Evolutionary conservation across 2,113 vertebrate species (phyloP).

Genomic region (Tachuris rubrigastra): DNA sequence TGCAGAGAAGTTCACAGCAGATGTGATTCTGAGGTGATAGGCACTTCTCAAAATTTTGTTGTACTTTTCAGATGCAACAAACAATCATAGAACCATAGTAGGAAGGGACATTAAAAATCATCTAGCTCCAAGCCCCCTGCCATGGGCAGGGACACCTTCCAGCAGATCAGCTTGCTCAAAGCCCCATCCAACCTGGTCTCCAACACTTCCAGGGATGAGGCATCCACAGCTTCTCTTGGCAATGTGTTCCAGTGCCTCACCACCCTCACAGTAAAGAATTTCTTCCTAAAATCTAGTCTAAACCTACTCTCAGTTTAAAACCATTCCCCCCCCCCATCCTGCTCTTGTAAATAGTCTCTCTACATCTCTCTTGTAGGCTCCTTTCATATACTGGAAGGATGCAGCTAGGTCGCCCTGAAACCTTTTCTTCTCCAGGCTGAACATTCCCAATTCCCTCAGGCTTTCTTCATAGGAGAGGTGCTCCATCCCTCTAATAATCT

Average conservation of each 20-base stretch:
- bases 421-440: not conserved
- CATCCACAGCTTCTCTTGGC: not conserved
- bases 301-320: not conserved
- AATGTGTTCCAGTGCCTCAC: not conserved
- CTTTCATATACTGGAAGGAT: not conserved
- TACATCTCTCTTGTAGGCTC: not conserved
- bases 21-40: rapidly evolving
- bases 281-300: not conserved
- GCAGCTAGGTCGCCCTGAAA: not conserved
- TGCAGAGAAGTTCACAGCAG: not conserved
- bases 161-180: not conserved
- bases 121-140: not conserved
- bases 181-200: not conserved
- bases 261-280: not conserved
- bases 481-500: not conserved
- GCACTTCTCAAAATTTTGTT: not conserved
- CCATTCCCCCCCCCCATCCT: not conserved
- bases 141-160: not conserved
- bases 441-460: not conserved
- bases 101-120: not conserved
- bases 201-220: not conserved
- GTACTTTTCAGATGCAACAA: not conserved
- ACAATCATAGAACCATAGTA: not conserved
- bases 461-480: not conserved
- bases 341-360: not conserved